Evolutionary conservation across 1,140 invertebrate genomes (phyloP).

Genomic region (Hydropsyche tenuis): DNA sequence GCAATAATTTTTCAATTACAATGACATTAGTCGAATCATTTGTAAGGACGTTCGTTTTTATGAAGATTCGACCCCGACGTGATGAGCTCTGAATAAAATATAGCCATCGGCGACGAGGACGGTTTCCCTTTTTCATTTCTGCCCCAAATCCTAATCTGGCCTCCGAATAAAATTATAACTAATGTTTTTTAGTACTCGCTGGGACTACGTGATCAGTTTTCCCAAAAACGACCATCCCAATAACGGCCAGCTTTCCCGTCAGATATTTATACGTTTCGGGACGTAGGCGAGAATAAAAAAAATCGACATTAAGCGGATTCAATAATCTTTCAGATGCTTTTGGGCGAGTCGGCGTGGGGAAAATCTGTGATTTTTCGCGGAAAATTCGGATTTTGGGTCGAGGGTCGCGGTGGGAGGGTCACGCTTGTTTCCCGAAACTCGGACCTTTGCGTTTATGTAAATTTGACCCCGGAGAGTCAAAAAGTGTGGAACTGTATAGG

Average conservation of each 20-base stretch:
- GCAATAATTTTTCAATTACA: slow-evolving; percentile 20
- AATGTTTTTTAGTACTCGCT: slow-evolving; percentile 32
- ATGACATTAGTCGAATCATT: slow-evolving; percentile 15
- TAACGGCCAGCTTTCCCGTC: no score
- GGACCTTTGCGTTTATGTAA: slow-evolving; percentile 19
- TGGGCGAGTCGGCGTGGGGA: no score
- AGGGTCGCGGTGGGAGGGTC: background rate
- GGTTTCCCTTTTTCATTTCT: slow-evolving; percentile 1
- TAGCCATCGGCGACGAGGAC: background rate
- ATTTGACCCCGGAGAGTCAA: slow-evolving; percentile 8
- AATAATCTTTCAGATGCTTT: no score
- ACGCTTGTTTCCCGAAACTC: background rate
- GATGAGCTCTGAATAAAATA: slow-evolving; percentile 29
- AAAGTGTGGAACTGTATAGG: background rate
- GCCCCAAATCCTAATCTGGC: slow-evolving; percentile 20
- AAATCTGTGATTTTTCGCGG: background rate
- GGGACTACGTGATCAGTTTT: background rate
- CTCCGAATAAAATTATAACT: slow-evolving; percentile 34
- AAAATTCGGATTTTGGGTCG: background rate
- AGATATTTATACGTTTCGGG: no score
- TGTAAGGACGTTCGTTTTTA: background rate
- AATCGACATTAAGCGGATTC: no score
- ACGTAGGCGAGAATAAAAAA: no score
- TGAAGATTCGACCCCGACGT: slow-evolving; percentile 10
- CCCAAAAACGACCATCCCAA: no score